Percentiles rank a stretch among this genome's conserved stretches.
These are phyloP conservation scores for Pluvialis apricaria DNA, from an alignment of 2,113 vertebrate species.

Conservation along the genomic window DNA sequence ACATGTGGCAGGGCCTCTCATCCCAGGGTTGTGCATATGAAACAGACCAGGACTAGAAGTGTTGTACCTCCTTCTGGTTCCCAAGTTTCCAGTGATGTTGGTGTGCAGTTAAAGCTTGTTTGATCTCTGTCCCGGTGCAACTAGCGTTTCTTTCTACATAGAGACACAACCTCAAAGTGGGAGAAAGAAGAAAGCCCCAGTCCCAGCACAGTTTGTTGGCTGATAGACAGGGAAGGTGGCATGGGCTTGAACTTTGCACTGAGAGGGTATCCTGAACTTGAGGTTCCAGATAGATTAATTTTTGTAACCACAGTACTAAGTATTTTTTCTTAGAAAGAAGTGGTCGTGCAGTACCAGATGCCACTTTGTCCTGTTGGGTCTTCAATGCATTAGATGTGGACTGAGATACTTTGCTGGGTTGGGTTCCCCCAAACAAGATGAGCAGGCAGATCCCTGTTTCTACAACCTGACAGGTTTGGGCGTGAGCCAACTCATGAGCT, in stretches of 20 bases:
- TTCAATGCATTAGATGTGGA: fast-evolving
- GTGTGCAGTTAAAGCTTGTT: not conserved
- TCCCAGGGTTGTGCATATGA: not conserved
- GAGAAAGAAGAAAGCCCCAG: not conserved
- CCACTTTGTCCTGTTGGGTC: not conserved
- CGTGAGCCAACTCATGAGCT: not conserved
- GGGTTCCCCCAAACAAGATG: not conserved
- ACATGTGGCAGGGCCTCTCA: not conserved
- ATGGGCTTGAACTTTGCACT: not conserved
- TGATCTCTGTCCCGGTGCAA: not conserved
- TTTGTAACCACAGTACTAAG: not conserved
- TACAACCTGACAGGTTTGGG: not conserved
- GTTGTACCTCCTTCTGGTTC: not conserved
- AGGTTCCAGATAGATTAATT: not conserved
- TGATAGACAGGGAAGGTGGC: not conserved
- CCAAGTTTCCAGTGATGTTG: not conserved
- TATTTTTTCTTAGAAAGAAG: not conserved
- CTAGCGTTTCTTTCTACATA: not conserved
- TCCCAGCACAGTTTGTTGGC: not conserved
- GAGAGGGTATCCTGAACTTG: not conserved
- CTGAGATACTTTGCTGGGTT: not conserved
- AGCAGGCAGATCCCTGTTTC: not conserved
- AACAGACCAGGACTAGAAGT: not conserved
- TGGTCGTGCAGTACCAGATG: not conserved
- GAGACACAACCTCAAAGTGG: not conserved